Percentiles rank a stretch among this genome's conserved stretches.
Evolutionary conservation across 2,888 invertebrate species (phyloP).

Genomic region (Aporophyla lueneburgensis): DNA sequence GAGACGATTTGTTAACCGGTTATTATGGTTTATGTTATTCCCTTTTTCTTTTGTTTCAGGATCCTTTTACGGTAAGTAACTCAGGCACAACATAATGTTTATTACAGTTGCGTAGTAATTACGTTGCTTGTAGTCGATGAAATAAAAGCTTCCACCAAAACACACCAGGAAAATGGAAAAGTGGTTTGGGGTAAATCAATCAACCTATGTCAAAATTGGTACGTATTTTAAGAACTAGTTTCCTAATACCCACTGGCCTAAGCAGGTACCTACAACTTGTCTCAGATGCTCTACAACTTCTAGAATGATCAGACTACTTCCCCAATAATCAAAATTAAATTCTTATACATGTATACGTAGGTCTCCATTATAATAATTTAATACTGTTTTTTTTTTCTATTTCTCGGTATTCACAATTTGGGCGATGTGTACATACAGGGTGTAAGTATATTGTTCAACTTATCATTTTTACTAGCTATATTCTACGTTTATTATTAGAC

Average conservation of each 20-base stretch:
- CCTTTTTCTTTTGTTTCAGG: constrained; percentile 90
- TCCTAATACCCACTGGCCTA: neutral
- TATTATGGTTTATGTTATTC: neutral
- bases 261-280: neutral
- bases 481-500: neutral
- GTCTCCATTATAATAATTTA: neutral
- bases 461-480: too few species aligned
- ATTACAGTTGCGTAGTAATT: constrained; percentile 40
- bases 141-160: constrained; percentile 42
- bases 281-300: neutral
- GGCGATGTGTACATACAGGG: constrained; percentile 69
- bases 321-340: neutral
- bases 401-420: constrained; percentile 54
- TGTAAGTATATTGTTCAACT: constrained; percentile 72
- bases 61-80: constrained; percentile 91
- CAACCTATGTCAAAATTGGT: constrained; percentile 16
- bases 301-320: too few species aligned
- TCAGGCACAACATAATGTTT: constrained; percentile 27
- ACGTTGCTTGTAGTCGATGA: constrained; percentile 37
- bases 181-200: constrained; percentile 30
- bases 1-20: neutral
- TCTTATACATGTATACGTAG: too few species aligned
- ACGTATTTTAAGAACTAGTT: constrained; percentile 26
- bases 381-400: constrained; percentile 20
- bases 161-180: constrained; percentile 25